A percentile compares a stretch with the other conserved stretches of the same genome.
Conservation (phyloP, 1,140 invertebrate species). For the Trichonephila clavata region DNA sequence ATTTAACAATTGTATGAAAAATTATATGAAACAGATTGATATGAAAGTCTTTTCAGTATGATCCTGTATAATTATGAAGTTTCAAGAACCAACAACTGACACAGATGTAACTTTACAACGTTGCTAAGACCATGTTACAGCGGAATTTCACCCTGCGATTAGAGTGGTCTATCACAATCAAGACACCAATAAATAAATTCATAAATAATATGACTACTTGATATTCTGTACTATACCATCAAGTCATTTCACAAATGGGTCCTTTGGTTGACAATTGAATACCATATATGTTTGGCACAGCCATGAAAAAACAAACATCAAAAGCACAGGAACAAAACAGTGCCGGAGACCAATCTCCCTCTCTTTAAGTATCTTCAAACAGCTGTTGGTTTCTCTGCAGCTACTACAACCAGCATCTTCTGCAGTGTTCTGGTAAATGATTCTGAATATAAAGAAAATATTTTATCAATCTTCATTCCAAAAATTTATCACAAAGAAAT, state of each 20-base stretch:
- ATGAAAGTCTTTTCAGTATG: conserved; percentile 37
- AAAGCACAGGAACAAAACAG: conserved; percentile 70
- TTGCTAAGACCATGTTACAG: conserved; percentile 65
- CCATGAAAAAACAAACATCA: conserved; percentile 72
- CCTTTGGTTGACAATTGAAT: conserved; percentile 16
- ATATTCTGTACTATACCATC: conserved; percentile 37
- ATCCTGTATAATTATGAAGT: neutral
- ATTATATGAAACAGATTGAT: conserved; percentile 42
- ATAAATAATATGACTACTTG: conserved; percentile 35
- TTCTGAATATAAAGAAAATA: conserved; percentile 78
- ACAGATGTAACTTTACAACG: conserved; percentile 37
- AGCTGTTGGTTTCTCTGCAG: conserved; percentile 77
- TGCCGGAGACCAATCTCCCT: neutral
- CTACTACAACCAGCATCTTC: conserved; percentile 81
- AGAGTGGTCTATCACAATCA: conserved; percentile 66
- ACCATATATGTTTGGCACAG: conserved; percentile 67
- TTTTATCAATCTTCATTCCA: neutral
- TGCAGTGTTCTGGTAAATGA: conserved; percentile 79
- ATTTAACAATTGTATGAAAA: neutral
- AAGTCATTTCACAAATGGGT: neutral
- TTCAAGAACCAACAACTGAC: conserved; percentile 21
- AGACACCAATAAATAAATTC: conserved; percentile 48
- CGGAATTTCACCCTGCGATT: conserved; percentile 11
- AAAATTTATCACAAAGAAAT: neutral
- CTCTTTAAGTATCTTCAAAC: conserved; percentile 68